phyloP scores from a whole-genome alignment of 2,797 vertebrate species.

The Xyrichtys novacula region DNA sequence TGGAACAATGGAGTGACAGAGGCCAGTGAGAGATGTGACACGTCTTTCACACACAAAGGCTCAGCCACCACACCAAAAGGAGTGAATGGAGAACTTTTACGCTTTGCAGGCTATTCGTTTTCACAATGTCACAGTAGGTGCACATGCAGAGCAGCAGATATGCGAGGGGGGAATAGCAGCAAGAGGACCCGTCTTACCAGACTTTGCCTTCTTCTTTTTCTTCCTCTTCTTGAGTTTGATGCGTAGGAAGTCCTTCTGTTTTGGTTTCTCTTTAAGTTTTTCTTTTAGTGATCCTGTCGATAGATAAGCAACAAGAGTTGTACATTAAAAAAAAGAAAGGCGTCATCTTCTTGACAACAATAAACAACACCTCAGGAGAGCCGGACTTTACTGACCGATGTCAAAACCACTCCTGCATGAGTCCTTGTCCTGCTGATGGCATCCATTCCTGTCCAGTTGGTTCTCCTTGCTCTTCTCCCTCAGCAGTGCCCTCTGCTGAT shows the following conservation, averaged over 20 bases:
- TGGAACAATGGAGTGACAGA: slow-evolving; percentile 36
- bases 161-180: slow-evolving; percentile 14
- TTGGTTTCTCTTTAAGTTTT: slow-evolving; percentile 89
- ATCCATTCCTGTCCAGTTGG: slow-evolving; percentile 80
- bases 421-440: slow-evolving; percentile 80
- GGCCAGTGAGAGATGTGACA: slow-evolving; percentile 53
- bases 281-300: slow-evolving; percentile 86
- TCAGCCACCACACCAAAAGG: slow-evolving; percentile 71
- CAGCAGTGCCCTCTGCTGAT: slow-evolving; percentile 81
- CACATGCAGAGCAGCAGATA: slow-evolving; percentile 75
- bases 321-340: background rate
- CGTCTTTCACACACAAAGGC: slow-evolving; percentile 71
- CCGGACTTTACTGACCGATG: slow-evolving; percentile 80
- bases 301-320: slow-evolving; percentile 40
- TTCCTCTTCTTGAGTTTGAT: slow-evolving; percentile 95
- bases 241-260: slow-evolving; percentile 90
- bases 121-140: slow-evolving; percentile 55
- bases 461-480: slow-evolving; percentile 87
- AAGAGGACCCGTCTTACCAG: slow-evolving; percentile 84
- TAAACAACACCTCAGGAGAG: background rate
- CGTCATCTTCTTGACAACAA: background rate
- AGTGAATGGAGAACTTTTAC: slow-evolving; percentile 68
- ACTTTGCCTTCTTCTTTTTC: slow-evolving; percentile 92
- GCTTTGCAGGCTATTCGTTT: slow-evolving; percentile 60
- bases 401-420: slow-evolving; percentile 75